Evolutionary conservation across 2,888 invertebrate genomes (phyloP).

Genomic region (Aspidapion aeneum): DNA sequence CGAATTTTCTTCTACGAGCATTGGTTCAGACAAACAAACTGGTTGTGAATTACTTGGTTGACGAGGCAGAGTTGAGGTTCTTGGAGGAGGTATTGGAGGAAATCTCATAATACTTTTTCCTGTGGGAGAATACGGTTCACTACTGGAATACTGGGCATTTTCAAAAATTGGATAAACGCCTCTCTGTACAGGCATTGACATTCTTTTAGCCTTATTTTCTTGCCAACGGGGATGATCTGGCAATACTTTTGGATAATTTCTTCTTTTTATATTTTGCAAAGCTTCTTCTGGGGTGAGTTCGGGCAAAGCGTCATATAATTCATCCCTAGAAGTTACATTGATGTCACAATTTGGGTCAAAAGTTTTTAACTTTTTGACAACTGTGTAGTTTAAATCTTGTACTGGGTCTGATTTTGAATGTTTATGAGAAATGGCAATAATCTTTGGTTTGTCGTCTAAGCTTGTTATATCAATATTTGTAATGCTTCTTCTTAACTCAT

Average conservation of each 20-base stretch:
- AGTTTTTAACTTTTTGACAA: constrained; percentile 40
- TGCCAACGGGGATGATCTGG: constrained; percentile 64
- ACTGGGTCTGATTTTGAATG: constrained; percentile 69
- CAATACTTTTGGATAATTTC: constrained; percentile 81
- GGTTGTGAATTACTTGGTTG: constrained; percentile 42
- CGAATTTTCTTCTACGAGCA: constrained; percentile 50
- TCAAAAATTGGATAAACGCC: constrained; percentile 40
- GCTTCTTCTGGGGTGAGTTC: constrained; percentile 66
- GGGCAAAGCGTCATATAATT: constrained; percentile 45
- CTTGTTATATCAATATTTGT: constrained; percentile 42
- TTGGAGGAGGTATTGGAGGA: constrained; percentile 72
- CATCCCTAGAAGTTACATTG: constrained; percentile 73
- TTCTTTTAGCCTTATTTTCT: constrained; percentile 50
- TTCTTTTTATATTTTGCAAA: constrained; percentile 65
- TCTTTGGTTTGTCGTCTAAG: constrained; percentile 35
- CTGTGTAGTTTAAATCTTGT: constrained; percentile 48
- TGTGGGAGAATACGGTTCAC: constrained; percentile 42
- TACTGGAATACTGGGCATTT: constrained; percentile 31
- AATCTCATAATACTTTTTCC: constrained; percentile 42
- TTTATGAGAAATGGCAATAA: constrained; percentile 57
- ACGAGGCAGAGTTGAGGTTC: constrained; percentile 65
- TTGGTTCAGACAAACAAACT: constrained; percentile 47
- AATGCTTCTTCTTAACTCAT: constrained; percentile 38
- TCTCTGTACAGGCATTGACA: constrained; percentile 59
- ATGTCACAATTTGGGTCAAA: constrained; percentile 55